Conservation (phyloP, 2,888 invertebrate genomes). For the Apamea monoglypha region DNA sequence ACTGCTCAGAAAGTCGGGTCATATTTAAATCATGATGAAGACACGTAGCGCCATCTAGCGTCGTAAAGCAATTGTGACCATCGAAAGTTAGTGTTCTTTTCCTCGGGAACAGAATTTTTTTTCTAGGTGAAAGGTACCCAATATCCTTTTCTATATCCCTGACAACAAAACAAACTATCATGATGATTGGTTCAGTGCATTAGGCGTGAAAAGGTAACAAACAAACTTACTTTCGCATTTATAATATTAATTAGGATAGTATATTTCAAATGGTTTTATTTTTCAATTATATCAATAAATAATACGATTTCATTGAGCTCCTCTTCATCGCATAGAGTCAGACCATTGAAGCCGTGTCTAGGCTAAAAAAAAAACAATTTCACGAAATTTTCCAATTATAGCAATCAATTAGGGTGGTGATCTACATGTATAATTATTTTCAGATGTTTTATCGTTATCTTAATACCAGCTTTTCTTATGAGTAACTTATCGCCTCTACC, state of each 20-base stretch:
- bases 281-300: background rate
- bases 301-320: background rate
- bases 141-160: too few relatives aligned
- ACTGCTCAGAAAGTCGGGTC: too few relatives aligned
- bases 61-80: too few relatives aligned
- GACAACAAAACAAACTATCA: too few relatives aligned
- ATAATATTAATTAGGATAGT: background rate
- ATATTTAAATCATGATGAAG: too few relatives aligned
- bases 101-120: too few relatives aligned
- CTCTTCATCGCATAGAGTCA: background rate
- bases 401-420: background rate
- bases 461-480: slow-evolving; percentile 1
- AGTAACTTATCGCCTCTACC: background rate
- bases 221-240: too few relatives aligned
- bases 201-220: too few relatives aligned
- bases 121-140: too few relatives aligned
- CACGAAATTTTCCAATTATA: background rate
- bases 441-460: slow-evolving; percentile 25
- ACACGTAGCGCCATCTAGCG: too few relatives aligned
- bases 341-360: background rate
- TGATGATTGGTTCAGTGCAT: too few relatives aligned
- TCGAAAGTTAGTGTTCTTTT: too few relatives aligned
- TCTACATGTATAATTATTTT: slow-evolving; percentile 1
- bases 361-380: background rate
- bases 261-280: background rate